Evolutionary conservation across 2,113 vertebrate species (phyloP).

Genomic region (Mastomys natalensis): DNA sequence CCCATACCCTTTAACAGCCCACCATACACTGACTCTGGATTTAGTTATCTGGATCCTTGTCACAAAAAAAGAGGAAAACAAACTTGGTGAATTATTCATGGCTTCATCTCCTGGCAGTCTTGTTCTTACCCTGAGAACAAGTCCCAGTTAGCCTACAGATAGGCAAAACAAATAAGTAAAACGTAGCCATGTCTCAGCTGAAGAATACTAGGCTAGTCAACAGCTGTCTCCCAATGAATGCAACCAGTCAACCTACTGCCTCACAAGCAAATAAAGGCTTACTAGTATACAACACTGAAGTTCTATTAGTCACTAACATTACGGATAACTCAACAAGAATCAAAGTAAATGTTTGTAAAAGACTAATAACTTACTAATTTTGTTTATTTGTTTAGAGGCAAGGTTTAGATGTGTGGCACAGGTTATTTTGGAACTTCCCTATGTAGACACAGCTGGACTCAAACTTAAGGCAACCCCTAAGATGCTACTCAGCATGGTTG

Average conservation of each 20-base stretch:
- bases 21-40: neutral
- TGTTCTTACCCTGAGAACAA: neutral
- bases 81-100: neutral
- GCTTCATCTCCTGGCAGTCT: neutral
- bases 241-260: neutral
- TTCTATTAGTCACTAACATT: neutral
- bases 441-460: neutral
- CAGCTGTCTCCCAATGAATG: neutral
- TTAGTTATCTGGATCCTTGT: neutral
- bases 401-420: neutral
- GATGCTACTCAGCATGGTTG: neutral
- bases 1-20: neutral
- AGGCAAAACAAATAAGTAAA: neutral
- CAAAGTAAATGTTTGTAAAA: neutral
- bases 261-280: neutral
- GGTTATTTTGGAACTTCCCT: neutral
- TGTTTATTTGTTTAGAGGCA: neutral
- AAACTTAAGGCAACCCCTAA: neutral
- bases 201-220: neutral
- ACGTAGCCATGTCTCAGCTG: neutral
- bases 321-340: slow-evolving; percentile 2
- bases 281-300: neutral
- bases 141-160: neutral
- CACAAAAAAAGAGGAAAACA: neutral
- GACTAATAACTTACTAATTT: neutral